Base-by-base conservation (phyloP, 2,797 vertebrate species). In the Allobates femoralis region DNA sequence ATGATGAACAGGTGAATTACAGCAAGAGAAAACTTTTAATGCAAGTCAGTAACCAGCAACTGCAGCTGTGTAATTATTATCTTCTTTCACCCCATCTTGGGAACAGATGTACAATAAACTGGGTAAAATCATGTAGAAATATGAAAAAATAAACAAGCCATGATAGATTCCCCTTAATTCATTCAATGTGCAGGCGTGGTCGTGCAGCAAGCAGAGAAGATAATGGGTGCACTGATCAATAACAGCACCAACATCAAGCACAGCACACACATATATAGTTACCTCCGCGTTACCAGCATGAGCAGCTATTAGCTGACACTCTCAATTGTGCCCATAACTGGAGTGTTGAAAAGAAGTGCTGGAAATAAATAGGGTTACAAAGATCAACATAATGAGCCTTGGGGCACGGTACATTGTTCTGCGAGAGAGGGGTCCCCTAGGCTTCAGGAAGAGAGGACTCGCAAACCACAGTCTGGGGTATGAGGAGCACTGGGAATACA, bases 291-390 rank as follows among this genome's bases (percentile, higher is more conserved):
- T 73, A 87, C 76, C 41, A 67, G 81, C 93, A 95, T 94, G 94
- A 93, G 93, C 94, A 90, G 84, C 90, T 92, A 92, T 91, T 92
- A 93, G 92, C 91, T 92, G 92, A 90, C 91, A 90, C 92, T 93
- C 89, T 93, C 92, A 91, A 92, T 89, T 90, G 91, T 91, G 92
- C 92, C 92, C 91, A 91, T 92, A 89, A 92, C 85, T 90, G 89
- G 91, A 93, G 94, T 90, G 90, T 91, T 92, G 91, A 91, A 89
- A 64, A 92, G 89, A 85, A 89, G 90, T 82, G 90, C 91, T 91
- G 82, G 69, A 91, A 88, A 88, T 80, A 69, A 87, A 86, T 18
- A 88, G 76, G 56, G 34, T 73, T 64, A 84, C 28, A 75, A 28
- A 84, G 19, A 76, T 53, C 23, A 81, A 77, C 19, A 58, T 55